Percentiles rank a stretch among this genome's conserved stretches.
Conservation (phyloP, 2,113 vertebrate genomes). For the Isichthys henryi region DNA sequence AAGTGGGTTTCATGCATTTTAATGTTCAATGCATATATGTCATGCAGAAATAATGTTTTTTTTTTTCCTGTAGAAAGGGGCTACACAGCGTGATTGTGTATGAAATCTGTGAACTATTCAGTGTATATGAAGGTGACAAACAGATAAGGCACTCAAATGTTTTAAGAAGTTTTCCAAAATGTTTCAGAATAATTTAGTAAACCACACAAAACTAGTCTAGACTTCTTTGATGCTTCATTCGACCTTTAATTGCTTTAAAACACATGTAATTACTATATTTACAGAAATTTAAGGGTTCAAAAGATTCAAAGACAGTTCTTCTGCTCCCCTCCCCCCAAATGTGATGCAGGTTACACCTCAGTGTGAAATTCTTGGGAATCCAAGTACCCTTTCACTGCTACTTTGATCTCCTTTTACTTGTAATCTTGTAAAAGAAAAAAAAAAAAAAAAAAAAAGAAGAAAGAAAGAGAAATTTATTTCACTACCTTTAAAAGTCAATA, state of each 20-base stretch:
- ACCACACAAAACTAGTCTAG: conserved; percentile 1
- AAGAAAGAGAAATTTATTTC: conserved; percentile 35
- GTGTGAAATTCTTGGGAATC: conserved; percentile 57
- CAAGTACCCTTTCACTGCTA: conserved; percentile 50
- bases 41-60: conserved; percentile 26
- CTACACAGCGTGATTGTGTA: conserved; percentile 28
- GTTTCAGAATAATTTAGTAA: conserved; percentile 26
- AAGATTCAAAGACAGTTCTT: conserved; percentile 52
- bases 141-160: conserved; percentile 31
- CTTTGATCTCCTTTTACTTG: conserved; percentile 60
- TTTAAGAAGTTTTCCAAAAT: conserved; percentile 38
- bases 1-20: conserved; percentile 23
- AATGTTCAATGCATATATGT: conserved; percentile 32
- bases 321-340: conserved; percentile 27
- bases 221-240: conserved; percentile 20
- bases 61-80: conserved; percentile 18
- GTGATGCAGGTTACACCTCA: conserved; percentile 51
- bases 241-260: conserved; percentile 45
- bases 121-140: conserved; percentile 15
- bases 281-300: conserved; percentile 40
- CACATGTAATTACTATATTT: conserved; percentile 41
- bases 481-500: conserved; percentile 39
- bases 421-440: conserved; percentile 55
- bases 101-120: conserved; percentile 17
- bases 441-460: conserved; percentile 39